Evolutionary conservation across 2,888 invertebrate species (phyloP), one percentile per base, ranked within the genome.

Genomic region (Rugalucina vietnamica): DNA sequence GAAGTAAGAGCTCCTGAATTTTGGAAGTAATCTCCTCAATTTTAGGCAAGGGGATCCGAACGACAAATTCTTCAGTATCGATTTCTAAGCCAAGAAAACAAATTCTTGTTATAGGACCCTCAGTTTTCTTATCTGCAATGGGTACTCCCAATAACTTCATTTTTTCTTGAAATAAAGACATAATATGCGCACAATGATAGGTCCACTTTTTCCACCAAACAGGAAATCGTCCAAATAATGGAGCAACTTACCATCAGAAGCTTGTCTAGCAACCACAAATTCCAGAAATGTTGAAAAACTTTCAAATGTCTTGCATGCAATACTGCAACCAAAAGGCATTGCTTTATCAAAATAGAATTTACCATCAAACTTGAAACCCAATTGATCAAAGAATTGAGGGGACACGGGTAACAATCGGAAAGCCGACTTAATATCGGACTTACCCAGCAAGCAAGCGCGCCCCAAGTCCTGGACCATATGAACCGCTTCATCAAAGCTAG

Each of bases 221-320:
- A 84, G 21, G 32, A 81, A 84, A 39, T 84, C 80, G 70, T 84
- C 84, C 1, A 84, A n/a, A 43, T 84, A 81, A 39, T 81, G 84
- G 18, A 80, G 10, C 3, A 84, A 24, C 27, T 70, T 71, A 14
- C 76, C 18, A 8, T 5, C 71, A 3, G 37, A 24, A 36, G 37
- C 3, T 5, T 36, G 21, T n/a, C 71, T 36, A n/a, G 37, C 39
- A 3, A 71, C 37, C 4, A 3, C 4, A 71, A 71, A 82, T 49
- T 85, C 82, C n/a, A 87, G 49, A 60, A 87, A 84, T 1, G 79
- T 77, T 32, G 85, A 24, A 82, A 85, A 87, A 49, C 54, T 79
- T 69, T 87, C 82, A 75, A 80, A 87, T 1, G 60, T 24, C 4
- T 71, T 8, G 71, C 82, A 82, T 0, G 70, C 69, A 50, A 85